Base-by-base conservation (phyloP, 2,113 vertebrate species). In the Colaptes auratus region DNA sequence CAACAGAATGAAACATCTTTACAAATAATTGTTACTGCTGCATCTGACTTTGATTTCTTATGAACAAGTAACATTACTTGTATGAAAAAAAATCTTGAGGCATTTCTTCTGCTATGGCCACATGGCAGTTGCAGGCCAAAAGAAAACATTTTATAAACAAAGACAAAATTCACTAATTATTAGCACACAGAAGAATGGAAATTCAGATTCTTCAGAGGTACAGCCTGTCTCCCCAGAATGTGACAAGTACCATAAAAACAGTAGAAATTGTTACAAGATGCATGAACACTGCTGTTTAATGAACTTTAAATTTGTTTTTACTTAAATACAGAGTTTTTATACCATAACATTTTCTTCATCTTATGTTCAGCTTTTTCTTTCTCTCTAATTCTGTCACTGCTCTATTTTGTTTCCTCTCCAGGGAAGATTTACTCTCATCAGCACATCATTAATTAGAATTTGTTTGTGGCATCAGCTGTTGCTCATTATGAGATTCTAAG, bases 371-470 rank as follows among this genome's bases (percentile, higher is more conserved):
- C 8, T 82, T 90, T 83, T 70, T 42, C 18, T 52, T 9, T 69
- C 7, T 88, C 46, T 88, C 25, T 63, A 19, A 55, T 84, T 90
- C 39, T 90, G 35, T 66, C 71, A 79, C 16, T 86, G 14, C 10
- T 80, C 5, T 86, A 14, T 75, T 88, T 87, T 89, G 13, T 78
- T 86, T 79, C 48, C n/a, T 93, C 66, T 89, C 53, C 42, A 84
- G 81, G 63, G 66, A 28, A 59, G 21, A 70, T 87, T 85, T 95
- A 73, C 31, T 92, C 21, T 89, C 71, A 91, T 91, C 63, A 88
- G 63, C 82, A 12, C 46, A 70, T 72, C 74, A 78, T 88, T 96
- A 96, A 94, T 96, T 95, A 89, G n/a, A 79, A 66, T 80, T 84
- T 90, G 70, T 88, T 90, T 93, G 75, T 89, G 56, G 55, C 85